Evolutionary conservation across 2,113 vertebrate genomes (phyloP).

Genomic region (Hassar affinis): DNA sequence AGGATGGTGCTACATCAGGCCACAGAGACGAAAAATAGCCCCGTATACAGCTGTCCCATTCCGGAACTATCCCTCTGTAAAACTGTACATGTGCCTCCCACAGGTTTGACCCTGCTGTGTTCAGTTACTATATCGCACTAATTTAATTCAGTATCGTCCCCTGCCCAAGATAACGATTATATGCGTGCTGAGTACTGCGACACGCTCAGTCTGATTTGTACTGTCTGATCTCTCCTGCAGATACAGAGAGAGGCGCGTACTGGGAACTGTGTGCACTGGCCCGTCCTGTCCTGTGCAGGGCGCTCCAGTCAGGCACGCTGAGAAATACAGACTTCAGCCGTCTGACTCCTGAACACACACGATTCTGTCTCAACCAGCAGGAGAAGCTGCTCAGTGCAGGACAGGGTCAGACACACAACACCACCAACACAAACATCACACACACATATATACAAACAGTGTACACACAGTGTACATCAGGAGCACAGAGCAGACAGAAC

Average conservation of each 20-base stretch:
- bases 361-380: conserved; percentile 70
- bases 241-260: conserved; percentile 14
- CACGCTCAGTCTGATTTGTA: not conserved
- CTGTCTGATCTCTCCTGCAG: not conserved
- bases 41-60: conserved; percentile 25
- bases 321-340: conserved; percentile 60
- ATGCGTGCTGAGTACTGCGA: not conserved
- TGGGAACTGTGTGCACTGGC: not conserved
- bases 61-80: conserved; percentile 41
- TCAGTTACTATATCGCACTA: not conserved
- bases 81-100: conserved; percentile 59
- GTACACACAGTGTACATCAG: not conserved
- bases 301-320: conserved; percentile 55
- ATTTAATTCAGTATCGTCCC: not conserved
- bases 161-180: not conserved
- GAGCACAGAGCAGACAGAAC: not conserved
- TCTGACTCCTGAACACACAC: conserved; percentile 67
- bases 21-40: not conserved
- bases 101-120: conserved; percentile 54
- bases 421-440: not conserved
- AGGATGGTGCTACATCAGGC: not conserved
- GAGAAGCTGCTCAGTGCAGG: conserved; percentile 58
- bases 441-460: not conserved
- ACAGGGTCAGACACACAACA: conserved; percentile 34
- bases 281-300: conserved; percentile 46